Evolutionary conservation across 2,888 invertebrate species (phyloP), one percentile per base, ranked within the genome.

Genomic region (Coelinius sp.): DNA sequence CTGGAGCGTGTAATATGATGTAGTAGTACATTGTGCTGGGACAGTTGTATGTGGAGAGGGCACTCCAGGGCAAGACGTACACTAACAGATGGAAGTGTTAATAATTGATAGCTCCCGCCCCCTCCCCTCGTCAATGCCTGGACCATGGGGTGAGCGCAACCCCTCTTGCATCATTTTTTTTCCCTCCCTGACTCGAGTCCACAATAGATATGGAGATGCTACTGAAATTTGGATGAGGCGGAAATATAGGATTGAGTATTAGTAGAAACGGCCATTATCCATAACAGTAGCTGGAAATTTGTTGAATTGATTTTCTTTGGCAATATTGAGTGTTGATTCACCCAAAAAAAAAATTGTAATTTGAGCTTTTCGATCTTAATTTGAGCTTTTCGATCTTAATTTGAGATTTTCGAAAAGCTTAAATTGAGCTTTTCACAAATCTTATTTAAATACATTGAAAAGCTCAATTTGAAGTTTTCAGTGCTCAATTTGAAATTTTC

Each of bases 81-180:
- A 83, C 82, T 81, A 82, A 86, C 86, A 86, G 86, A 86, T 86
- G 86, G 86, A 86, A 83, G 84, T 86, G 85, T 86, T 86, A 86
- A 86, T 86, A 86, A 86, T 86, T 84, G 85, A 86, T 86, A 82
- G 82, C 46, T 84, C 84, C 82, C 81, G 84, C 83, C 86, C 85
- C 82, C 78, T n/a, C n/a, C 77, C 80, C 66, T 70, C 53, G 67
- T 69, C 69, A 73, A 73, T 74, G 72, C 66, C 46, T 53, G 68
- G 35, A 69, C 62, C 70, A 74, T 73, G 74, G 75, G 75, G 49
- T 41, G 72, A 52, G 68, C 38, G 27, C 65, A 35, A 41, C 62
- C 38, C 73, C 68, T 49, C 69, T 69, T 70, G 68, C 68, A 68
- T 74, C 75, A 73, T 78, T 76, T 76, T 77, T 75, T 70, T 56